These are phyloP conservation scores for Drosophila paranaensis DNA, from an alignment of 2,888 invertebrate species.

Conservation along the genomic window DNA sequence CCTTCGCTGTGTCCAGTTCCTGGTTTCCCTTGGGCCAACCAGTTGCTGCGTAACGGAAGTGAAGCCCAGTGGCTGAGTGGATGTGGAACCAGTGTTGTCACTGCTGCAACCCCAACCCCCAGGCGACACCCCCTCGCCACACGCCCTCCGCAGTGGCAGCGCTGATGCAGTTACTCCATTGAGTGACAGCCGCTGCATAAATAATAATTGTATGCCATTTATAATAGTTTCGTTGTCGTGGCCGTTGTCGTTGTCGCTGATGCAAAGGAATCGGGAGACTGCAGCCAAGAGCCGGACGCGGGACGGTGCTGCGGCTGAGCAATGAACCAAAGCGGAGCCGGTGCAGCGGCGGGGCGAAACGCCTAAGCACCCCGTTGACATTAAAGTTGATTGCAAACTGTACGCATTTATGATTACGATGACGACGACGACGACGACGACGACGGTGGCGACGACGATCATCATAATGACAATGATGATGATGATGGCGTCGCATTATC, in stretches of 20 bases:
- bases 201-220: conserved; percentile 71
- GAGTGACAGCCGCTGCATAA: conserved; percentile 64
- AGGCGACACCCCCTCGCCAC: background rate
- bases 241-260: conserved; percentile 30
- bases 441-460: conserved; percentile 18
- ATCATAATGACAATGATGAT: conserved; percentile 30
- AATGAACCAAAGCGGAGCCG: conserved; percentile 51
- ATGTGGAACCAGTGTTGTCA: conserved; percentile 27
- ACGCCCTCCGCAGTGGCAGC: background rate
- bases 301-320: conserved; percentile 33
- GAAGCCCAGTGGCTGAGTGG: conserved; percentile 39
- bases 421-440: background rate
- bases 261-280: conserved; percentile 51
- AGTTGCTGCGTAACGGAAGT: conserved; percentile 44
- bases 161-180: conserved; percentile 34
- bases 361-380: conserved; percentile 64
- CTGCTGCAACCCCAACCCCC: conserved; percentile 7
- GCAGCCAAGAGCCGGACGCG: conserved; percentile 22
- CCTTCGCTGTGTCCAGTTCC: background rate
- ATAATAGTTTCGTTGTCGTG: conserved; percentile 61
- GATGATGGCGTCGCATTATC: conserved; percentile 55
- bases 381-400: conserved; percentile 78
- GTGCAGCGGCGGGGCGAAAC: conserved; percentile 21
- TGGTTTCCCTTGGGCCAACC: conserved; percentile 7
- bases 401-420: conserved; percentile 67